These are phyloP conservation scores for Xyrichtys novacula DNA, from an alignment of 2,797 vertebrate species.

Conservation along the genomic window DNA sequence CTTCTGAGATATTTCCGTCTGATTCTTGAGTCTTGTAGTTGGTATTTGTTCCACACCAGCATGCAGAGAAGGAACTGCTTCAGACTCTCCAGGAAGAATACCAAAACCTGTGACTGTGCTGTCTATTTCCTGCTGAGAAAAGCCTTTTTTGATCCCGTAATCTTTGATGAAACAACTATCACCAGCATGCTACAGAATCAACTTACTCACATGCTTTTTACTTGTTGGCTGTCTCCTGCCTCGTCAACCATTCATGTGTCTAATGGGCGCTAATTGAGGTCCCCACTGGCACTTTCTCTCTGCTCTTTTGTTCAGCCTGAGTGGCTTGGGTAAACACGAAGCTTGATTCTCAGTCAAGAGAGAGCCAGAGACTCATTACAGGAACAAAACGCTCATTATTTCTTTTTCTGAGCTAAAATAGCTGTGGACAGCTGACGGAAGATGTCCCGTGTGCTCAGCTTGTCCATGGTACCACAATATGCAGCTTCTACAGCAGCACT, in stretches of 20 bases:
- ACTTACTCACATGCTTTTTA: background rate
- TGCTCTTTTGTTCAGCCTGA: conserved; percentile 51
- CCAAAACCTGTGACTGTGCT: background rate
- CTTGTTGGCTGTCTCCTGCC: conserved; percentile 30
- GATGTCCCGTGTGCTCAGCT: conserved; percentile 15
- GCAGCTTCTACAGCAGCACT: conserved; percentile 7
- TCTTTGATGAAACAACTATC: background rate
- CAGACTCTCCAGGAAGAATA: conserved; percentile 20
- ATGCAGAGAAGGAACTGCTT: background rate
- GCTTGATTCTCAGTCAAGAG: conserved; percentile 20
- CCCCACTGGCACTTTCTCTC: conserved; percentile 14
- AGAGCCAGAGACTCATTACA: conserved; percentile 67
- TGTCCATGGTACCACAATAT: background rate
- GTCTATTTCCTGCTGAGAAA: background rate
- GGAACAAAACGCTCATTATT: conserved; percentile 68
- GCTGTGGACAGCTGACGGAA: conserved; percentile 20
- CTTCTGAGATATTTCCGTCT: conserved; percentile 20
- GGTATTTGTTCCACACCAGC: background rate
- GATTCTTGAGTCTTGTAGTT: background rate
- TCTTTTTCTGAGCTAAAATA: conserved; percentile 29
- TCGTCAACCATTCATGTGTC: conserved; percentile 64
- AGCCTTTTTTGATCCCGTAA: conserved; percentile 1
- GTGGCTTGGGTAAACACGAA: conserved; percentile 19
- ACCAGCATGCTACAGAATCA: background rate
- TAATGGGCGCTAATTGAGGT: conserved; percentile 74